A percentile compares a stretch with the other conserved stretches of the same genome.
phyloP scores from a whole-genome alignment of 2,888 invertebrate genomes.

The Tenthredo scrophulariae region DNA sequence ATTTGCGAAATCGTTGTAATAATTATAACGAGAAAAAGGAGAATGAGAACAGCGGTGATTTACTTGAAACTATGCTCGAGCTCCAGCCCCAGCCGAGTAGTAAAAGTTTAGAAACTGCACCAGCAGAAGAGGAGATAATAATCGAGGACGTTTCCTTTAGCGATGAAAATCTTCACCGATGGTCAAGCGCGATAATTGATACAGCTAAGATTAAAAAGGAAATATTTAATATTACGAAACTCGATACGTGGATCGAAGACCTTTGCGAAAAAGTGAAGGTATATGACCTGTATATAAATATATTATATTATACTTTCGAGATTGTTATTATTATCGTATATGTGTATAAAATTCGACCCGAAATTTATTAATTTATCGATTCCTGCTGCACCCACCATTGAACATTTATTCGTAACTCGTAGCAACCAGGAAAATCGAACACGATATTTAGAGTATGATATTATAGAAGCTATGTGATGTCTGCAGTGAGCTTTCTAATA shows the following conservation, averaged over 20 bases:
- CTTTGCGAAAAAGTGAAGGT: constrained; percentile 62
- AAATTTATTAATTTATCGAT: neutral
- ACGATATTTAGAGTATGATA: neutral
- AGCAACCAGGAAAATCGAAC: constrained; percentile 8
- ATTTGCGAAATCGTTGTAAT: neutral
- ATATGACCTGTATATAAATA: constrained; percentile 18
- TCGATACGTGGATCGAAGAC: constrained; percentile 61
- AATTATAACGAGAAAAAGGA: constrained; percentile 8
- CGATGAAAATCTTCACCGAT: neutral
- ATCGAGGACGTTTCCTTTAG: constrained; percentile 25
- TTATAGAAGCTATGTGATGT: neutral
- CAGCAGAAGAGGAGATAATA: neutral
- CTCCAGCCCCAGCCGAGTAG: neutral
- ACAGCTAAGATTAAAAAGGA: constrained; percentile 56
- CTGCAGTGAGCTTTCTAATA: neutral
- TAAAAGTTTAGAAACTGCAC: neutral
- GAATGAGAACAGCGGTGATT: neutral
- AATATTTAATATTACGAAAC: constrained; percentile 58
- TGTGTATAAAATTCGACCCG: neutral
- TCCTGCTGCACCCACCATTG: neutral
- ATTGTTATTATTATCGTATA: neutral
- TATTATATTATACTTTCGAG: neutral
- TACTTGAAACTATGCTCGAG: neutral
- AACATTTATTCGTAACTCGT: constrained; percentile 19
- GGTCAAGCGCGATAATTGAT: constrained; percentile 41